Percentiles rank a stretch among this genome's conserved stretches.
phyloP scores from a whole-genome alignment of 2,113 vertebrate species.

The Dipodomys stephensi region DNA sequence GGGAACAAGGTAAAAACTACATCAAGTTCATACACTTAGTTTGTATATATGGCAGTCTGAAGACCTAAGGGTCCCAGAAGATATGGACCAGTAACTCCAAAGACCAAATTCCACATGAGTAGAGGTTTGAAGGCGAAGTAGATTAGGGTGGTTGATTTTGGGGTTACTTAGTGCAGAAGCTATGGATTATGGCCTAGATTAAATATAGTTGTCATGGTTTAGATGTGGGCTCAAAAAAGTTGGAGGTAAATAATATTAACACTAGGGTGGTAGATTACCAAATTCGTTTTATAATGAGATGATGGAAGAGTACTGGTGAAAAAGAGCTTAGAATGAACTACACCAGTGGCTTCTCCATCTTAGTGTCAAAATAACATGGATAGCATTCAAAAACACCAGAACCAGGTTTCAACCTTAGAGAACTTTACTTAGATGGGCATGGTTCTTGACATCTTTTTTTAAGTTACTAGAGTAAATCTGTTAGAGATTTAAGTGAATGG shows the following conservation, averaged over 20 bases:
- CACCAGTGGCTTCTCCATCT: not conserved
- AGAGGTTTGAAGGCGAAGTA: not conserved
- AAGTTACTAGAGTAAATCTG: conserved; percentile 9
- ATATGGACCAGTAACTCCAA: not conserved
- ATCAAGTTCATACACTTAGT: not conserved
- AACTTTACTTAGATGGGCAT: not conserved
- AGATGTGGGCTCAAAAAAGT: not conserved
- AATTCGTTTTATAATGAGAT: not conserved
- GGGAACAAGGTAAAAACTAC: not conserved
- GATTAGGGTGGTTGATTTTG: not conserved
- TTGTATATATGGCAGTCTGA: not conserved
- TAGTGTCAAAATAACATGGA: not conserved
- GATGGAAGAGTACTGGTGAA: not conserved
- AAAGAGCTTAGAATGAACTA: not conserved
- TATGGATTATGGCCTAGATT: not conserved
- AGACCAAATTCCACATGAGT: not conserved
- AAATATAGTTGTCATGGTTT: not conserved
- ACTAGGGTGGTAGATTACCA: not conserved
- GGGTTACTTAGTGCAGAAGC: not conserved
- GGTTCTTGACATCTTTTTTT: not conserved
- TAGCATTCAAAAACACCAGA: not conserved
- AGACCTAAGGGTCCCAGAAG: not conserved
- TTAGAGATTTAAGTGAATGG: not conserved
- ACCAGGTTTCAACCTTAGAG: not conserved
- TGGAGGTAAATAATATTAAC: not conserved